These are phyloP conservation scores for Eulemur macaco DNA, from an alignment of 2,113 vertebrate genomes.

Conservation along the genomic window DNA sequence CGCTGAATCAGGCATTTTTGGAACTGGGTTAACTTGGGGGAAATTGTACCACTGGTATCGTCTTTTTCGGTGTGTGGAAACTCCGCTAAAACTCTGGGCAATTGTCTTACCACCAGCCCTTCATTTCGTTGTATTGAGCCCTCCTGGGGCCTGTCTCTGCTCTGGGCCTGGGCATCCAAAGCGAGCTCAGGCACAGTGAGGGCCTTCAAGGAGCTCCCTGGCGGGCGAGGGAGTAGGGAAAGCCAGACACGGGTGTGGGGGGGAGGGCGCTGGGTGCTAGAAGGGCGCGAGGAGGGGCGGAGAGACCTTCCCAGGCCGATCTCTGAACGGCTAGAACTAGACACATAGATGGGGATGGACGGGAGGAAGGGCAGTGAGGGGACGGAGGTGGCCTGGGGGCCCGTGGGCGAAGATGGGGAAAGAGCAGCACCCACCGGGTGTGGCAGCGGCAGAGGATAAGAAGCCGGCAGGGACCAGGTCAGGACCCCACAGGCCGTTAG, in stretches of 20 bases:
- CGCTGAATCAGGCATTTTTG: background rate
- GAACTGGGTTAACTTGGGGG: background rate
- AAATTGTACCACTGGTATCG: background rate
- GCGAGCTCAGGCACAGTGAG: fast-evolving
- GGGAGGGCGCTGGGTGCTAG: fast-evolving
- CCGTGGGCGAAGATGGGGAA: fast-evolving
- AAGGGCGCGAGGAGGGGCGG: fast-evolving
- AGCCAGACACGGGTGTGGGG: fast-evolving
- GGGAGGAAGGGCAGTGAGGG: fast-evolving
- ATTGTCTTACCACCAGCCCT: background rate
- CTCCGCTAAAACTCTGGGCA: background rate
- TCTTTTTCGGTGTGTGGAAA: background rate
- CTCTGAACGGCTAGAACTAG: background rate
- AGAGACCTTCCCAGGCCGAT: background rate
- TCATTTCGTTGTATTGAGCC: background rate
- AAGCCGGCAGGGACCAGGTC: background rate
- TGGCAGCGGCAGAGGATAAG: fast-evolving
- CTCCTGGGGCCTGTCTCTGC: no score
- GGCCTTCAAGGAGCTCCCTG: no score
- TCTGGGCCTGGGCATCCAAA: fast-evolving
- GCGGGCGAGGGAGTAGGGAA: background rate
- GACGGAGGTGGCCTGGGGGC: fast-evolving
- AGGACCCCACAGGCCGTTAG: fast-evolving
- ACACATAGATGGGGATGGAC: fast-evolving
- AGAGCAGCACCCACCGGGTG: background rate